Conservation (phyloP, 2,113 vertebrate species). For the Orthonyx spaldingii region DNA sequence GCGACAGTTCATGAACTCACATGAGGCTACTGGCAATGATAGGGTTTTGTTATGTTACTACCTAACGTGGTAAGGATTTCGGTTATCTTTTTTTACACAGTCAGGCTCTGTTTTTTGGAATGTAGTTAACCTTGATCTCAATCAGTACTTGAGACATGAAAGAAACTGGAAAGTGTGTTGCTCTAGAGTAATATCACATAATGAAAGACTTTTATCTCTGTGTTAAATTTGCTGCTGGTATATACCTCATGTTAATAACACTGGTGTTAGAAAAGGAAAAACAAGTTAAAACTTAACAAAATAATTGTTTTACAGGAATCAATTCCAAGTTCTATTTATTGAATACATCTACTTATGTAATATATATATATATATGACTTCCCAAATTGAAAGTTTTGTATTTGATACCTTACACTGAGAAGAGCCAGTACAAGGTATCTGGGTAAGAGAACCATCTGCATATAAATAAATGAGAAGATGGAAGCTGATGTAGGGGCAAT, state of each 20-base stretch:
- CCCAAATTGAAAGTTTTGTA: neutral
- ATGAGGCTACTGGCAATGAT: neutral
- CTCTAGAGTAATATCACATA: neutral
- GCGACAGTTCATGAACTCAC: neutral
- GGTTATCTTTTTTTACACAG: accelerated
- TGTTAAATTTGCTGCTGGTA: neutral
- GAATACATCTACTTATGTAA: neutral
- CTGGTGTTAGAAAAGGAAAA: neutral
- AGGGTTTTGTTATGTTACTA: neutral
- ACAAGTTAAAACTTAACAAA: neutral
- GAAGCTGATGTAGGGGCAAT: neutral
- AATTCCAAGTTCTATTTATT: neutral
- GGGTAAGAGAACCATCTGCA: neutral
- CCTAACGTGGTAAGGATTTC: neutral
- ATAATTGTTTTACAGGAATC: neutral
- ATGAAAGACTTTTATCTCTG: neutral
- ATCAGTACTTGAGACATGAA: neutral
- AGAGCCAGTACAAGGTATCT: neutral
- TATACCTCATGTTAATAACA: neutral
- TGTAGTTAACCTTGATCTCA: neutral
- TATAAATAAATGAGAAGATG: neutral
- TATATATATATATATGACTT: neutral
- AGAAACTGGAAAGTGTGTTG: neutral
- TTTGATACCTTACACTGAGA: neutral
- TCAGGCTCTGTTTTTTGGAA: neutral